These are phyloP conservation scores for Aegotheles bennettii DNA, from an alignment of 2,113 vertebrate genomes.

Conservation along the genomic window DNA sequence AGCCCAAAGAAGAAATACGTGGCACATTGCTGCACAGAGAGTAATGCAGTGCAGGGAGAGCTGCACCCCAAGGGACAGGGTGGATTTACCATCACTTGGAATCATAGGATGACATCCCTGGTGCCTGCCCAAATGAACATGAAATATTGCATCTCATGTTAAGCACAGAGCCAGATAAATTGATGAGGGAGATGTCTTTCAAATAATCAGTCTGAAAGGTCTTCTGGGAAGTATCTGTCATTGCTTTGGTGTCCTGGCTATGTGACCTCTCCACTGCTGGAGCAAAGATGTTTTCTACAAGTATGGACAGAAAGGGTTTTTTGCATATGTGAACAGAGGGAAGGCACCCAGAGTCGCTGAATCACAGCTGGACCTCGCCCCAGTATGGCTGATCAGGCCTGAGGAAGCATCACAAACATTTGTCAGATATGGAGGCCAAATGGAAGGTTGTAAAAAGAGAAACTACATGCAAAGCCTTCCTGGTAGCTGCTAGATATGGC, in stretches of 20 bases:
- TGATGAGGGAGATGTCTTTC: background rate
- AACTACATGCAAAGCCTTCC: background rate
- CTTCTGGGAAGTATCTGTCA: background rate
- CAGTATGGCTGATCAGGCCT: background rate
- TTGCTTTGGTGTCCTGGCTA: background rate
- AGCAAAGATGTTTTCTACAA: background rate
- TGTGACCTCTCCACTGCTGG: background rate
- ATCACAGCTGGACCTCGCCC: background rate
- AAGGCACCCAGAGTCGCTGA: background rate
- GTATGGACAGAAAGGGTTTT: background rate
- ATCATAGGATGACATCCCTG: background rate
- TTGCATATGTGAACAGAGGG: background rate
- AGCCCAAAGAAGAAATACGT: background rate
- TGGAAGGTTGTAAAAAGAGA: background rate
- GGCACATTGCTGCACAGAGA: background rate
- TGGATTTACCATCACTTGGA: background rate
- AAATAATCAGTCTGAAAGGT: background rate
- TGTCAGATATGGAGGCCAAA: background rate
- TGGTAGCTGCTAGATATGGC: background rate
- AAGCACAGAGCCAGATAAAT: background rate
- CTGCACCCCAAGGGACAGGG: background rate
- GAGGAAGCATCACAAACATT: background rate
- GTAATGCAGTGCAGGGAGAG: background rate
- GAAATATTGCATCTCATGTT: constrained; percentile 8
- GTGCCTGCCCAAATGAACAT: background rate